Percentiles rank a stretch among this genome's conserved stretches.
phyloP scores from a whole-genome alignment of 2,113 vertebrate genomes.

The Columbina picui region DNA sequence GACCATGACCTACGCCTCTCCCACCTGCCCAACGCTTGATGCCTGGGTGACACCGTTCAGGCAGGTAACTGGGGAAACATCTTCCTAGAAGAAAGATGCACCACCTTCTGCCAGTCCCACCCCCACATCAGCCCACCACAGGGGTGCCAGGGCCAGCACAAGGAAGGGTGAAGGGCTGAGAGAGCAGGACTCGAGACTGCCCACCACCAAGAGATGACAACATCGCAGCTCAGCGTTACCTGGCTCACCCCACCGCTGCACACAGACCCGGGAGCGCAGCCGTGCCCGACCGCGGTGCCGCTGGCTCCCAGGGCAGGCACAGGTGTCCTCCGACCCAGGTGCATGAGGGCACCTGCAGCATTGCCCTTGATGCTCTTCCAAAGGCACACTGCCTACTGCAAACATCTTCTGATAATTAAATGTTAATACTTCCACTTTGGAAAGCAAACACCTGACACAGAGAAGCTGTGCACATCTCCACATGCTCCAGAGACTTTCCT shows the following conservation, averaged over 20 bases:
- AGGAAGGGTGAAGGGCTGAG: not conserved
- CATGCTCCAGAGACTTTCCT: conserved; percentile 26
- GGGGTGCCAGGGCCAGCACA: not conserved
- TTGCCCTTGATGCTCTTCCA: not conserved
- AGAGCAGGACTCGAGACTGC: not conserved
- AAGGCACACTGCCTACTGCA: not conserved
- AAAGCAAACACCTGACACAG: conserved; percentile 28
- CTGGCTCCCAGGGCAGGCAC: fast-evolving
- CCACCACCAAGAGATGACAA: not conserved
- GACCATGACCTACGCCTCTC: not conserved
- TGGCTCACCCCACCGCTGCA: fast-evolving
- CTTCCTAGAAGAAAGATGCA: not conserved
- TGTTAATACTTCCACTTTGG: not conserved
- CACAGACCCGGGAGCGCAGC: fast-evolving
- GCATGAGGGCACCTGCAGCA: not conserved
- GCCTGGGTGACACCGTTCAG: not conserved
- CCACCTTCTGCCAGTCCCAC: not conserved
- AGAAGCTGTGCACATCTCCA: not conserved
- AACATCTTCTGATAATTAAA: conserved; percentile 1
- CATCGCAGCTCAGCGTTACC: fast-evolving
- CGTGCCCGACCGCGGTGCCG: fast-evolving
- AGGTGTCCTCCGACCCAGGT: not conserved
- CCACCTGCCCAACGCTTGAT: not conserved
- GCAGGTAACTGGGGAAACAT: not conserved
- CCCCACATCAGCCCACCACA: not conserved